Base-by-base conservation (phyloP, 2,113 vertebrate genomes). In the Emberiza fucata region DNA sequence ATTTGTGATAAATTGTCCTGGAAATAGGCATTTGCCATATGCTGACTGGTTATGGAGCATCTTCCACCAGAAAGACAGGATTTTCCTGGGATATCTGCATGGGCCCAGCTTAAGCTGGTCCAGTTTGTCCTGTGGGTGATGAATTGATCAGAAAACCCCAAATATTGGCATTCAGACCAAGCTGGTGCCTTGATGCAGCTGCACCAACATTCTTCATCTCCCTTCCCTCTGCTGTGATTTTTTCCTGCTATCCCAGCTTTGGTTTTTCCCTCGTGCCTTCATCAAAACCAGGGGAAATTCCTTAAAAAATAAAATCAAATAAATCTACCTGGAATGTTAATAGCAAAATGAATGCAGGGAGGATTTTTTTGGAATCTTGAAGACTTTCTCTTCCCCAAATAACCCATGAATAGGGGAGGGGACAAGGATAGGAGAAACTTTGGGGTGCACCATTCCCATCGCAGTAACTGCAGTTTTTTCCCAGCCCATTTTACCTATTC, bases 321-420 rank as follows among this genome's bases (percentile, higher is more conserved):
- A 59, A 70, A 33, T 10, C 31, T 57, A 31, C 39, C 4, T 40
- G 61, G 17, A n/a, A 14, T n/a, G 39, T 80, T 31, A 59, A 42
- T 6, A 59, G 6, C 7, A 20, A 80, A 80, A 71, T 44, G 4
- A 86, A 53, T 0, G 1, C 5, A 11, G 24, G 15, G 1, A 0
- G 8, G 33, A 21, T 35, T 61, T 69, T 2, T 29, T 3, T 3
- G 6, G 6, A 40, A 27, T 29, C 14, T 28, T 57, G 19, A 72
- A 39, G 27, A 22, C 1, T 47, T 80, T 15, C 14, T 47, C 18
- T 50, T 50, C 69, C 21, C 16, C n/a, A 39, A 37, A 73, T 6
- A 70, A 48, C 23, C 53, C 8, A 7, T 4, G 20, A 42, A 6
- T 2, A 60, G 28, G 23, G 12, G 21, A 35, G 8, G 29, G 48